Evolutionary conservation across 2,888 invertebrate genomes (phyloP), one percentile per base, ranked within the genome.

Genomic region (Hybos culiciformis): DNA sequence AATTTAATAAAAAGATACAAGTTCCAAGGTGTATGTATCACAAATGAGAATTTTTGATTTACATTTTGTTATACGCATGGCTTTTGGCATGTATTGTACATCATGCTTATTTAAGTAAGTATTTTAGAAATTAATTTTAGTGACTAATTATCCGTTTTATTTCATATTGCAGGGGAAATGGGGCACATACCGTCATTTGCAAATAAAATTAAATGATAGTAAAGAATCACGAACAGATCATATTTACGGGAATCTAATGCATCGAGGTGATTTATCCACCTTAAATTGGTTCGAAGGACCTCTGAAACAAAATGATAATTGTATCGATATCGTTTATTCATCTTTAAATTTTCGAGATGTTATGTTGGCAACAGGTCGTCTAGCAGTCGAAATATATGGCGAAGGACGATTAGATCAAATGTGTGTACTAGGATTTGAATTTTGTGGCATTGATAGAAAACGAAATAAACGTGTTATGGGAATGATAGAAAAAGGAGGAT

Each of bases 331-430:
- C 4, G 67, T 73, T 2, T 90, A 83, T 58, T 68, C 87, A 0
- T 76, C 91, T 0, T 62, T 96, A 12, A 97, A 96, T 68, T 96
- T 94, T 77, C 79, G 88, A 56, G 96, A 96, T 62, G 72, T 96
- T 1, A 94, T 96, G 96, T 71, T 88, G 1, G 88, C 93, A 0
- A 87, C 87, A 1, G 94, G 92, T 2, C 88, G 88, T 56, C 73
- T 96, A 6, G 79, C 84, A 7, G 76, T 78, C 0, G 93, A 94
- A 59, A 76, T 85, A 2, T 77, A 87, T 2, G 83, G 83, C 0
- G 71, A 72, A 23, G 72, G 70, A 1, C 69, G 80, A n/a, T 57
- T 74, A 19, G 68, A 72, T 9, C 76, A 84, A 51, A 78, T 77
- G 49, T 75, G 74, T 52, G 72, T 79, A 0, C 70, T 78, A 50